These are phyloP conservation scores for Hirudinaria manillensis DNA, from an alignment of 2,888 invertebrate genomes.

Conservation along the genomic window DNA sequence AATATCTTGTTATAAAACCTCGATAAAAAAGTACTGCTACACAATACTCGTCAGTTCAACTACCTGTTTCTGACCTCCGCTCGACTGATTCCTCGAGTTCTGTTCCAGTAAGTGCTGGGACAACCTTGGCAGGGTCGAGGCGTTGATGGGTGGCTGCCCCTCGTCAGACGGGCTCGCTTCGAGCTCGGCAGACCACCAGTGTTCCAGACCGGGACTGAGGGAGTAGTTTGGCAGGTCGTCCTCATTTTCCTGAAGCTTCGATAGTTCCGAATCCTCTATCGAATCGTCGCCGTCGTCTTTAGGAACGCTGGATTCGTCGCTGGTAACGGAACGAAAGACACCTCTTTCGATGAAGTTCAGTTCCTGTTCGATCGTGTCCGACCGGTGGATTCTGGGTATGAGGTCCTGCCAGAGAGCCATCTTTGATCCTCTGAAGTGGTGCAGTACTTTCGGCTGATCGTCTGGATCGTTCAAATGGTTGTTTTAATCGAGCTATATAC, in stretches of 20 bases:
- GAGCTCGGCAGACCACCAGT: not conserved
- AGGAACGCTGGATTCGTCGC: slow-evolving; percentile 50
- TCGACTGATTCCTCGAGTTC: not conserved
- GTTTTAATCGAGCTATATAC: too few relatives aligned
- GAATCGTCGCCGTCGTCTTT: not conserved
- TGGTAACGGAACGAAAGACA: slow-evolving; percentile 79
- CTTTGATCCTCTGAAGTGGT: slow-evolving; percentile 89
- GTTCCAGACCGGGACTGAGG: not conserved
- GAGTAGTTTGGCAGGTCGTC: slow-evolving; percentile 2
- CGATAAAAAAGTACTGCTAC: too few relatives aligned
- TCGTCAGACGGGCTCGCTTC: slow-evolving; percentile 2
- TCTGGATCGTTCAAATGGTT: not conserved
- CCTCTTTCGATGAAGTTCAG: slow-evolving; percentile 77
- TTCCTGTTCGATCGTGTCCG: slow-evolving; percentile 73
- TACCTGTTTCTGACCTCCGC: not conserved
- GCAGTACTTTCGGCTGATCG: slow-evolving; percentile 64
- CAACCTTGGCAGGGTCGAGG: not conserved
- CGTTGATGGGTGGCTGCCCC: not conserved
- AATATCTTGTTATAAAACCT: too few relatives aligned
- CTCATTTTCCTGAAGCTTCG: not conserved
- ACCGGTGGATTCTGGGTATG: slow-evolving; percentile 78
- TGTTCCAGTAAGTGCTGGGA: not conserved
- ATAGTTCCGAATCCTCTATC: not conserved
- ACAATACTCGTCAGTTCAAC: too few relatives aligned
- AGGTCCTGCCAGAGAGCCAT: slow-evolving; percentile 89